Conservation (phyloP, 2,888 invertebrate genomes). For the Pristionchus mayeri region DNA sequence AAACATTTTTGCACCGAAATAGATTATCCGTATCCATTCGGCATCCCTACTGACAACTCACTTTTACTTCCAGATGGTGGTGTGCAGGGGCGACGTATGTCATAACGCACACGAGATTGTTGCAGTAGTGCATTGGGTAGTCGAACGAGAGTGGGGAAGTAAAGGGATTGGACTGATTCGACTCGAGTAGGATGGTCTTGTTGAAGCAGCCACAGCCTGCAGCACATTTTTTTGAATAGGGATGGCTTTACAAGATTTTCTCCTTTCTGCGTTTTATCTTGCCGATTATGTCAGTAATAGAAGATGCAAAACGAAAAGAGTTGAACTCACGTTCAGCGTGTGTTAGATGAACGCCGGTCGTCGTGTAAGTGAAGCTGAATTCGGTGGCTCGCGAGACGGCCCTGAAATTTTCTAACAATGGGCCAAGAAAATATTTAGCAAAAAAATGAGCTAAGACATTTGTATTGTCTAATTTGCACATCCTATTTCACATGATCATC, state of each 20-base stretch:
- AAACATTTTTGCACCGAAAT: too few relatives aligned
- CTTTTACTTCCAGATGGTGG: constrained; percentile 40
- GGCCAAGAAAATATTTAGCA: too few relatives aligned
- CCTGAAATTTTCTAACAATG: too few relatives aligned
- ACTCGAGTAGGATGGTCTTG: not conserved
- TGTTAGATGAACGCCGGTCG: not conserved
- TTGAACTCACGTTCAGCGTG: not conserved
- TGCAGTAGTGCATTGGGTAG: constrained; percentile 17
- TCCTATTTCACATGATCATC: not conserved
- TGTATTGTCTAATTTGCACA: too few relatives aligned
- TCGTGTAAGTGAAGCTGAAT: not conserved
- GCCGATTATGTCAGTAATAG: too few relatives aligned
- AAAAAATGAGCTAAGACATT: too few relatives aligned
- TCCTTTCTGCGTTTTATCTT: too few relatives aligned
- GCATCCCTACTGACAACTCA: too few relatives aligned
- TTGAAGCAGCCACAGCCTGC: not conserved
- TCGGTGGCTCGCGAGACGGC: not conserved
- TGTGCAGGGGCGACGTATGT: not conserved
- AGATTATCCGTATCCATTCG: too few relatives aligned
- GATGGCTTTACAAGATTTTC: too few relatives aligned
- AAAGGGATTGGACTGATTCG: not conserved
- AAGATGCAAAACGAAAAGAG: not conserved
- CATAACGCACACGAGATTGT: not conserved
- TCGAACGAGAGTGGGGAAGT: too few relatives aligned
- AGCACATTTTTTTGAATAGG: not conserved